Percentiles rank a stretch among this genome's conserved stretches.
Evolutionary conservation across 2,113 vertebrate species (phyloP).

Genomic region (Gallinago paraguaiae): DNA sequence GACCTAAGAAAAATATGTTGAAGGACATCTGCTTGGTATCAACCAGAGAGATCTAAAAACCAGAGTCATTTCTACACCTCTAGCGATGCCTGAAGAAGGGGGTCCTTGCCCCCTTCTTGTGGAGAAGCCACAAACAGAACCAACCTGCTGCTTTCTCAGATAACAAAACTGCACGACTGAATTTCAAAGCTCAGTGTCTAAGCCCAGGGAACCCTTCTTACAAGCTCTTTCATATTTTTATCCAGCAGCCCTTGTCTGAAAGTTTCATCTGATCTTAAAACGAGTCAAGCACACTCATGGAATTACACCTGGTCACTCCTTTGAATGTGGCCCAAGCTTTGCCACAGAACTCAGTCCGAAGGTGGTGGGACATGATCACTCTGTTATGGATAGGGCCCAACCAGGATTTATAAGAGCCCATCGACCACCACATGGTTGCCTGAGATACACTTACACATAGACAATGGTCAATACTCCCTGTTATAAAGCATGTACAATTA

Average conservation of each 20-base stretch:
- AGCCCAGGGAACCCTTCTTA: neutral
- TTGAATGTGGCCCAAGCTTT: neutral
- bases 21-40: neutral
- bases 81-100: neutral
- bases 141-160: neutral
- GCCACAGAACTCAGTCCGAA: fast-evolving
- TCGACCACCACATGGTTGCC: neutral
- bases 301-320: neutral
- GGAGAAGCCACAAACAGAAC: neutral
- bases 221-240: neutral
- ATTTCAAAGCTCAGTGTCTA: neutral
- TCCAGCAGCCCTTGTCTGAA: neutral
- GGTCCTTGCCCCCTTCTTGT: neutral
- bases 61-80: neutral
- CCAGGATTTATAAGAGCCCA: neutral
- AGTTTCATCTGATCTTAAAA: neutral
- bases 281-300: neutral
- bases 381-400: fast-evolving
- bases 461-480: fast-evolving
- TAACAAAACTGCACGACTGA: neutral
- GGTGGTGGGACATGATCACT: neutral
- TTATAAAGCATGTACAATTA: neutral
- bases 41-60: neutral
- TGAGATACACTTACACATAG: neutral
- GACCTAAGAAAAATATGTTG: neutral